These are phyloP conservation scores for Zosterops lateralis DNA, from an alignment of 2,113 vertebrate genomes.

Conservation along the genomic window DNA sequence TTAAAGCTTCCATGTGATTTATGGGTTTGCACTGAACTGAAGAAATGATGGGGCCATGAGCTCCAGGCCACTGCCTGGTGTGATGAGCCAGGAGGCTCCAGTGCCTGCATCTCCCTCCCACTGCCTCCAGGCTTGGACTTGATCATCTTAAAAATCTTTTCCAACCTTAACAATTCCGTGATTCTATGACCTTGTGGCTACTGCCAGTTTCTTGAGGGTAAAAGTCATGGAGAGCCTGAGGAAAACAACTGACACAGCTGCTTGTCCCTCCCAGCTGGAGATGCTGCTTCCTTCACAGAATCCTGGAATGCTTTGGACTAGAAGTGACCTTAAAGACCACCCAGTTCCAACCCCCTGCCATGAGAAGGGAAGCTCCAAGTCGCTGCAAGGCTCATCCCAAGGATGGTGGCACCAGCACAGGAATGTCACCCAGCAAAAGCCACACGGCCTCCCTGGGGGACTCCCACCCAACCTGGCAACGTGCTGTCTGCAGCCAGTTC, in stretches of 20 bases:
- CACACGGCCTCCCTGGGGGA: background rate
- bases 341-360: background rate
- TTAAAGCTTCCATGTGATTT: background rate
- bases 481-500: background rate
- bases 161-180: background rate
- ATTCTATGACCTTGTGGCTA: background rate
- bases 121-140: background rate
- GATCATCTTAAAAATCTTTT: background rate
- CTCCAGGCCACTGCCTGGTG: background rate
- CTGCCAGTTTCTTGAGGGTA: background rate
- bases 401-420: accelerated
- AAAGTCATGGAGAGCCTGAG: accelerated
- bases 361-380: background rate
- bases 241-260: background rate
- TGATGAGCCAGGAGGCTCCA: background rate
- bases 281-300: background rate
- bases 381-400: background rate
- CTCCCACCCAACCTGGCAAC: background rate
- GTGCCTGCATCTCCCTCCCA: background rate
- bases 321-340: background rate
- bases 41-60: accelerated
- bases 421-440: background rate
- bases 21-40: background rate
- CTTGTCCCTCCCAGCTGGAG: background rate
- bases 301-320: background rate